Conservation (phyloP, 2,797 vertebrate genomes). For the Chlorospingus flavigularis region DNA sequence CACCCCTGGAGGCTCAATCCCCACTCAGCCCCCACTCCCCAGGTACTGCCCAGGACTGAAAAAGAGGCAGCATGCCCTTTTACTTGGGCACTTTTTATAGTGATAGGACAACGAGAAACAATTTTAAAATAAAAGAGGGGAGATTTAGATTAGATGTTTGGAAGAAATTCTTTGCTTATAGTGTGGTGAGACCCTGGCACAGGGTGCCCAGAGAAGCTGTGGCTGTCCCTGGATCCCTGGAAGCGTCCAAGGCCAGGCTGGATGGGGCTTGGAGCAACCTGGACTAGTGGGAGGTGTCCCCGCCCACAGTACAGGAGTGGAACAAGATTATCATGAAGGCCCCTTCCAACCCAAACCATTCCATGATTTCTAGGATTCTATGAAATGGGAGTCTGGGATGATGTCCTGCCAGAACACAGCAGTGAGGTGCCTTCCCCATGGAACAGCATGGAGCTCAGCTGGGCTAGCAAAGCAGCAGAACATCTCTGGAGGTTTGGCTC, state of each 20-base stretch:
- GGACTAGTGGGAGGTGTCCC: background rate
- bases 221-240: background rate
- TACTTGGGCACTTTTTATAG: background rate
- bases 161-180: background rate
- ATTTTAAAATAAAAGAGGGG: background rate
- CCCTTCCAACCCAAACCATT: background rate
- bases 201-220: background rate
- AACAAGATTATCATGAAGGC: background rate
- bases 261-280: rapidly evolving
- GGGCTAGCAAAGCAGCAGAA: background rate
- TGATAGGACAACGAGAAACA: background rate
- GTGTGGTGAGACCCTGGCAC: background rate
- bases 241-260: background rate
- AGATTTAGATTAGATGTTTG: background rate
- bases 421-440: background rate
- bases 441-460: background rate
- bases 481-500: background rate
- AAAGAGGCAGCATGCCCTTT: background rate
- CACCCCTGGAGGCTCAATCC: background rate
- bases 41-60: background rate
- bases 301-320: background rate
- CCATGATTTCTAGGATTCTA: background rate
- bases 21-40: rapidly evolving
- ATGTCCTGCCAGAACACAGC: background rate
- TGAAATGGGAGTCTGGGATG: background rate